A percentile compares a stretch with the other conserved stretches of the same genome.
Conservation (phyloP, 2,888 invertebrate genomes). For the Craniophora ligustri region DNA sequence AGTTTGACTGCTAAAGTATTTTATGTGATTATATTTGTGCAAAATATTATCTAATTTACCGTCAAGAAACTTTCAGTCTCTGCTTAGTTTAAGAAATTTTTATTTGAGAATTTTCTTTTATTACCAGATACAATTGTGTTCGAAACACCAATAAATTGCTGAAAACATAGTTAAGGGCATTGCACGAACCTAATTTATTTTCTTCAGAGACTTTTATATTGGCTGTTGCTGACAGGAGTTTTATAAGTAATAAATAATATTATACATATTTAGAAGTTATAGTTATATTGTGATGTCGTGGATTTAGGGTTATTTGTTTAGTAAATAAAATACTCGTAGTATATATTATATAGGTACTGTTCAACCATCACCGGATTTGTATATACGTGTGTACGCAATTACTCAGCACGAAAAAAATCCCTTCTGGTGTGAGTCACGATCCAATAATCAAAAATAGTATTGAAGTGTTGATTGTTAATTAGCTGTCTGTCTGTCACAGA, state of each 20-base stretch:
- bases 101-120: constrained; percentile 17
- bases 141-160: not conserved
- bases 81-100: constrained; percentile 32
- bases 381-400: constrained; percentile 8
- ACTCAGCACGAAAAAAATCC: not conserved
- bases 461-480: constrained; percentile 35
- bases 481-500: constrained; percentile 28
- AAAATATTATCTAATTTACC: no score
- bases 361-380: constrained; percentile 1
- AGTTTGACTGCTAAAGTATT: no score
- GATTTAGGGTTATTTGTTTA: no score
- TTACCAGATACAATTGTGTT: constrained; percentile 2
- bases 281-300: no score
- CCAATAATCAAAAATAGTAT: constrained; percentile 25
- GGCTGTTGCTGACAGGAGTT: no score
- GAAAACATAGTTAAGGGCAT: not conserved
- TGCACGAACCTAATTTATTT: not conserved
- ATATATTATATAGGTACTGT: no score
- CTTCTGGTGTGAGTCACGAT: constrained; percentile 15
- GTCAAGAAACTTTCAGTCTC: no score
- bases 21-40: no score
- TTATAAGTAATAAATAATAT: no score
- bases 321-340: no score
- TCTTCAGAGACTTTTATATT: no score
- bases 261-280: no score